Base-by-base conservation (phyloP, 1,140 invertebrate species). In the Portunus trituberculatus region DNA sequence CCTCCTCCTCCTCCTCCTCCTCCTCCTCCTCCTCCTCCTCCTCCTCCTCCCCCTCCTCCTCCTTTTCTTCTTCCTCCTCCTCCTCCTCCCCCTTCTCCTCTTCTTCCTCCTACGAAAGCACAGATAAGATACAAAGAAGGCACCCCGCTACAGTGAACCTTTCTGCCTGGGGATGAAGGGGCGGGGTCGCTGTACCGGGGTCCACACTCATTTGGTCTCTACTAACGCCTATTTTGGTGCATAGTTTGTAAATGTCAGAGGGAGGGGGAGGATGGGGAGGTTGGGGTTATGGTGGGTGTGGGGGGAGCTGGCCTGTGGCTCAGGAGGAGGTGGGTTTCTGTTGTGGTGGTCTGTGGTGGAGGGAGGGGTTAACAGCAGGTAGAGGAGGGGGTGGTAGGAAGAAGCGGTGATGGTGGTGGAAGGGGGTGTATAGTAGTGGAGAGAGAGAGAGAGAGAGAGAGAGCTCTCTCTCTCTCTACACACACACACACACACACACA, bases 221-320 rank as follows among this genome's bases (percentile, higher is more conserved):
- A 76, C 67, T 76, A 76, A 76, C 67, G 20, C 67, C 67, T 76
- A 76, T 76, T 76, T 76, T 76, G 67, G 67, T 25, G 67, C 67
- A 76, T 76, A 76, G 67, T 76, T 76, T 76, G 67, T 76, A 76
- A 76, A 76, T 76, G 67, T 76, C 67, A 76, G 67, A 76, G 20
- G 67, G 67, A 76, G 0, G 67, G 67, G 20, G 67, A 20, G 67
- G 67, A 76, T 1, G 67, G 67, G 67, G 67, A n/a, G 20, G 67
- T 20, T 8, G 67, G 20, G 67, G 67, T 7, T 8, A 76, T 76
- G 6, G 67, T 8, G n/a, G 67, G n/a, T 76, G n/a, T 25, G 67
- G n/a, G 20, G 25, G 67, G 67, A 76, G 59, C 12, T 76, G 20
- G 20, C 12, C 20, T 76, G 67, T 8, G 67, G 67, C 20, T 7